Percentiles rank a stretch among this genome's conserved stretches.
These are phyloP conservation scores for Blastobasis adustella DNA, from an alignment of 2,888 invertebrate genomes.

Conservation along the genomic window DNA sequence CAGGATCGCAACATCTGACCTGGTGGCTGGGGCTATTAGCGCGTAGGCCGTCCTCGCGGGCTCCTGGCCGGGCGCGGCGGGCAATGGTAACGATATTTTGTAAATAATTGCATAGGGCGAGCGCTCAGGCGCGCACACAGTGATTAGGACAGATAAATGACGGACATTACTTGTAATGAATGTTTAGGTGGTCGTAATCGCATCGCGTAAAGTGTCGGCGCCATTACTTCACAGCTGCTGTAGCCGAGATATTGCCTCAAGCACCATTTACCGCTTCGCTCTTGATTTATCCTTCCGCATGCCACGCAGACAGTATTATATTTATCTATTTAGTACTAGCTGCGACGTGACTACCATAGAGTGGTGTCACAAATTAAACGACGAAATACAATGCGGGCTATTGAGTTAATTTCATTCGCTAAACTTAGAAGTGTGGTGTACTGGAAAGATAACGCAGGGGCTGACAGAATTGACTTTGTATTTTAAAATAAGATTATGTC, in stretches of 20 bases:
- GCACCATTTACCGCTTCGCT: conserved; percentile 56
- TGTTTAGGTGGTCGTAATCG: conserved; percentile 74
- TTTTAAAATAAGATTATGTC: too few relatives aligned
- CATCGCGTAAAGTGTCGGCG: conserved; percentile 72
- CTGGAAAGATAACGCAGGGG: too few relatives aligned
- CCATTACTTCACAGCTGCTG: conserved; percentile 72
- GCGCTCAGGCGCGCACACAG: conserved; percentile 44
- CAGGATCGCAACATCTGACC: too few relatives aligned
- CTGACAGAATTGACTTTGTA: too few relatives aligned
- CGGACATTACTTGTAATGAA: conserved; percentile 74
- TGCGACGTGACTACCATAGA: too few relatives aligned
- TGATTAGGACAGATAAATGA: conserved; percentile 73
- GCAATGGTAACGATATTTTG: conserved; percentile 8
- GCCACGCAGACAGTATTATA: conserved; percentile 8
- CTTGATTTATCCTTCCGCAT: conserved; percentile 52
- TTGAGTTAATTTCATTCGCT: too few relatives aligned
- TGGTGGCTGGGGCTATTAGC: too few relatives aligned
- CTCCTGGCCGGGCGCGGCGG: not conserved
- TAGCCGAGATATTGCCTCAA: conserved; percentile 67
- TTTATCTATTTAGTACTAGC: too few relatives aligned
- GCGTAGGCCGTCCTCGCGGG: too few relatives aligned
- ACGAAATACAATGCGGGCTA: too few relatives aligned
- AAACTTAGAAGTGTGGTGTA: too few relatives aligned
- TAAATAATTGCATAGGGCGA: conserved; percentile 26
- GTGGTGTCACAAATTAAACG: too few relatives aligned